Percentiles rank a stretch among this genome's conserved stretches.
Evolutionary conservation across 2,797 vertebrate species (phyloP).

Genomic region (Ciconia nigra): DNA sequence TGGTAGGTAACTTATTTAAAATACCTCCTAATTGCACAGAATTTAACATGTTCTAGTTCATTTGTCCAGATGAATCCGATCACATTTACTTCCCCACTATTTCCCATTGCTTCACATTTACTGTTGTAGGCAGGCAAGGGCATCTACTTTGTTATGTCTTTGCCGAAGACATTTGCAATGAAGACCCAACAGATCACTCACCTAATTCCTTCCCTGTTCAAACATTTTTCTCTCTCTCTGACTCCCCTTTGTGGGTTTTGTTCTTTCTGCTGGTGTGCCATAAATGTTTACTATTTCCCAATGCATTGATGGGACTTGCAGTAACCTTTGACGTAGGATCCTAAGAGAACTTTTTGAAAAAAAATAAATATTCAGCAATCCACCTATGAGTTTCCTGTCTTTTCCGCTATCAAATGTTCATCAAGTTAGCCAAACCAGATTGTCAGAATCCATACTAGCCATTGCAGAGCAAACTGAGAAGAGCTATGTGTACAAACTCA

Average conservation of each 20-base stretch:
- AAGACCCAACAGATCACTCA: background rate
- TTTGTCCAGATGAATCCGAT: background rate
- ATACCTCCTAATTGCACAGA: background rate
- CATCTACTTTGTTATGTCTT: background rate
- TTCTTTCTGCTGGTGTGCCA: background rate
- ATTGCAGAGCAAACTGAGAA: background rate
- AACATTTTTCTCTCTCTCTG: background rate
- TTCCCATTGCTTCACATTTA: background rate
- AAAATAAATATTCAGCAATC: background rate
- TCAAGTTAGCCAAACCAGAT: background rate
- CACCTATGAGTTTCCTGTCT: background rate
- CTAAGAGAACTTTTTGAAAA: background rate
- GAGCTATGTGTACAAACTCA: background rate
- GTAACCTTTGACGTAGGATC: background rate
- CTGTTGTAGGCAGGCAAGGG: background rate
- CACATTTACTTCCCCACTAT: background rate
- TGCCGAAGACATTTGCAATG: background rate
- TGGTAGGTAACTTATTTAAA: conserved; percentile 11
- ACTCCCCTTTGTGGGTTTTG: background rate
- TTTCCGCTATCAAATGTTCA: background rate
- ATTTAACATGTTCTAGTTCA: background rate
- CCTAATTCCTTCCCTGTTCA: background rate
- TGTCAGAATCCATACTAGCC: background rate
- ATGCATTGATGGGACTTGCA: background rate
- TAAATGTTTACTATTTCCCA: background rate